Evolutionary conservation across 2,888 invertebrate genomes (phyloP).

Genomic region (Pollenia griseotomentosa): DNA sequence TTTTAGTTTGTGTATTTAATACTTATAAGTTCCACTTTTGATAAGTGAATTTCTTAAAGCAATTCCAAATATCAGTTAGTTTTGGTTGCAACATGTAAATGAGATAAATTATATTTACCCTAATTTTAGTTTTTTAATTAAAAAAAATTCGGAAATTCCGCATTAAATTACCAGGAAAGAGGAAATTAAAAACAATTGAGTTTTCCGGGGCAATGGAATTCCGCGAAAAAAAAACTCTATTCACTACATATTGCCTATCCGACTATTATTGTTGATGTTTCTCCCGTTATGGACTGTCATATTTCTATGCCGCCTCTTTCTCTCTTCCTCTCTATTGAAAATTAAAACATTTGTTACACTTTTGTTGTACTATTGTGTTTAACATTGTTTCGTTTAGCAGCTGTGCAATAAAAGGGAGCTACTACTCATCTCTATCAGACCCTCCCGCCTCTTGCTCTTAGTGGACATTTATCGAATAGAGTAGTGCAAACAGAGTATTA

Average conservation of each 20-base stretch:
- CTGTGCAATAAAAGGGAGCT: slow-evolving; percentile 56
- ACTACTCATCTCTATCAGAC: not conserved
- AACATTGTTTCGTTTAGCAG: slow-evolving; percentile 64
- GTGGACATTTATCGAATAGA: not conserved
- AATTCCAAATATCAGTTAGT: too few relatives aligned
- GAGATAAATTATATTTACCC: too few relatives aligned
- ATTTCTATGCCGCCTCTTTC: slow-evolving; percentile 6
- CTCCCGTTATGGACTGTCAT: slow-evolving; percentile 26
- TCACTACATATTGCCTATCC: not conserved
- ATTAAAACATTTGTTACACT: slow-evolving; percentile 57
- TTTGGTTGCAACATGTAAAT: too few relatives aligned
- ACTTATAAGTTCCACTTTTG: too few relatives aligned
- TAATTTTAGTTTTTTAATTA: too few relatives aligned
- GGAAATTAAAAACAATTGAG: too few relatives aligned
- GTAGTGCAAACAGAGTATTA: slow-evolving; percentile 44
- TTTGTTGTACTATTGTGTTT: slow-evolving; percentile 25
- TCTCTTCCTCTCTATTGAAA: slow-evolving; percentile 5
- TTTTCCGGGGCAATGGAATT: too few relatives aligned
- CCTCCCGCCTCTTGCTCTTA: not conserved
- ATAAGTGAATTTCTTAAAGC: too few relatives aligned
- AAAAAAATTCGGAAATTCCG: too few relatives aligned
- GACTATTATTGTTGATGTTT: slow-evolving; percentile 54
- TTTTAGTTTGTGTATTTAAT: too few relatives aligned
- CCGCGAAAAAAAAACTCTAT: too few relatives aligned
- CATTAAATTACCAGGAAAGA: too few relatives aligned